Base-by-base conservation (phyloP, 2,797 vertebrate genomes). In the Lycodopsis pacificus region DNA sequence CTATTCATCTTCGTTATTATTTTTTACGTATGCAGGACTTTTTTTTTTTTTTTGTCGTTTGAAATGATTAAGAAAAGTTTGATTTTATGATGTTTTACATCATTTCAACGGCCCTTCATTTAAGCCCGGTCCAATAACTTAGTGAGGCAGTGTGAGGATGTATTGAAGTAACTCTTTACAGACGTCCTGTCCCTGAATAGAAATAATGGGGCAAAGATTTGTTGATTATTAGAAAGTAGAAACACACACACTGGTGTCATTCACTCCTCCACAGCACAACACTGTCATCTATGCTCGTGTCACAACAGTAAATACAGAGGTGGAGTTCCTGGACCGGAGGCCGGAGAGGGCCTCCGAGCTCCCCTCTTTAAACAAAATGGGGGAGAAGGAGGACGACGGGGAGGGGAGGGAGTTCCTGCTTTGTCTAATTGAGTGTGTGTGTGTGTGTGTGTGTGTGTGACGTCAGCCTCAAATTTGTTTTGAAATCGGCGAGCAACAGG, bases 401-500 rank as follows among this genome's bases (percentile, higher is more conserved):
- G 58, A 65, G 68, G 34, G 66, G 80, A 61, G 74, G 83, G 83
- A 77, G 80, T 80, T 89, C 78, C 85, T 86, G 81, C 85, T 87
- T 88, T 88, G 86, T 92, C 77, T 86, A 71, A 76, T 58, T 72
- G 70, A 66, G 83, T 32, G 77, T 34, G 51, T 12, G 80, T 46
- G 64, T 9, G 82, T 92, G 87, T 73, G 76, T 36, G 78, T 36
- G 54, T 14, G 80, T 44, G 65, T 10, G 82, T 92, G 87, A 90
- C 62, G 84, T 92, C 88, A 93, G 74, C 53, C 20, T 72, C 22
- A 2, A 90, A 84, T 90, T 89, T 87, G 84, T 88, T 89, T 87
- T 91, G 81, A 87, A 87, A 86, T 91, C 65, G 70, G 44, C 42
- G 62, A 87, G 78, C 82, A 89, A 78, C 57, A 40, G 80, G 93